Conservation (phyloP, 2,113 vertebrate species). For the Calidris pugnax region DNA sequence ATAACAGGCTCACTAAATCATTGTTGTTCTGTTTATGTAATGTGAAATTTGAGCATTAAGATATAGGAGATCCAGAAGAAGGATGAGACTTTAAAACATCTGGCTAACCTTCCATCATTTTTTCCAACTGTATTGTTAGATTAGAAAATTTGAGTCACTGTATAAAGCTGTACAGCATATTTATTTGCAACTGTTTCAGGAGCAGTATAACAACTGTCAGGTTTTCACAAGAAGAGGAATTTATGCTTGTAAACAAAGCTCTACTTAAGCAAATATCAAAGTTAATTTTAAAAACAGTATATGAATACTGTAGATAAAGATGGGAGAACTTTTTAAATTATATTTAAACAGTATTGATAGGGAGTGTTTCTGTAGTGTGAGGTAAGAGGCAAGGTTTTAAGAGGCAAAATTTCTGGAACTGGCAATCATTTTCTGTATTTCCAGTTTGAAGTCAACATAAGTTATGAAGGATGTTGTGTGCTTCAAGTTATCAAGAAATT, state of each 20-base stretch:
- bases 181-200: background rate
- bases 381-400: background rate
- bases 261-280: background rate
- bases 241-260: background rate
- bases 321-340: fast-evolving
- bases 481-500: background rate
- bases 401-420: background rate
- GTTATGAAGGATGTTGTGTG: background rate
- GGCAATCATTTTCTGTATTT: background rate
- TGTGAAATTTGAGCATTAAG: background rate
- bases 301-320: background rate
- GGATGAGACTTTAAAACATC: background rate
- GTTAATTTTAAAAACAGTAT: background rate
- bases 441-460: background rate
- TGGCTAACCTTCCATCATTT: background rate
- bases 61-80: background rate
- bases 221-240: background rate
- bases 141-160: background rate
- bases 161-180: background rate
- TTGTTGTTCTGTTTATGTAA: background rate
- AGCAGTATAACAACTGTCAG: background rate
- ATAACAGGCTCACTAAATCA: background rate
- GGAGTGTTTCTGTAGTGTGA: background rate
- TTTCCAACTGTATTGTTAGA: background rate
- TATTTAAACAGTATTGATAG: background rate